Evolutionary conservation across 2,113 vertebrate genomes (phyloP), one percentile per base, ranked within the genome.

Genomic region (Scartelaos histophorus): DNA sequence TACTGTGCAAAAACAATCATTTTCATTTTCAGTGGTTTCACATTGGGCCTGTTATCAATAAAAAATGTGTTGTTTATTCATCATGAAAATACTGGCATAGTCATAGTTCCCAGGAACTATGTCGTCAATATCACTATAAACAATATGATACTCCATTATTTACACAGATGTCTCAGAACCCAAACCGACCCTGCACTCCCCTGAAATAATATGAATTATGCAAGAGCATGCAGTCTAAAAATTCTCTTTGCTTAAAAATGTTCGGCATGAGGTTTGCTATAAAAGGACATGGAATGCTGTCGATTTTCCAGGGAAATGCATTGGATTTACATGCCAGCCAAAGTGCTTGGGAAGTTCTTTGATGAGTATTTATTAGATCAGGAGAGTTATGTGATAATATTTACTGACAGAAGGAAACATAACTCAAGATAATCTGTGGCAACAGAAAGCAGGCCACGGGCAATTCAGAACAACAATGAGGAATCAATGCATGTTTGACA

Each of bases 231-330:
- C 67, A 60, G 67, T 56, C 83, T 71, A 43, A 86, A 81, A 75
- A 73, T n/a, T 64, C 70, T 76, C 67, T 24, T 38, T 21, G 57
- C 73, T 78, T 64, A 71, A 83, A 84, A 81, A 83, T 71, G 56
- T 58, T 65, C 76, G 70, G 54, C 57, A 79, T 0, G 58, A 78
- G 58, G 75, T 73, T 68, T 76, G 81, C 88, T 89, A 80, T 86
- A 90, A 89, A 89, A 89, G 88, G 85, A 87, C 57, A 87, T 84
- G 79, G 83, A 75, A 75, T 88, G 83, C 70, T 38, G 74, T 76
- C 49, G 16, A 82, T 79, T 85, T 75, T 73, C 78, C 78, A 67
- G 67, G 47, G 62, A 71, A 85, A 73, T 60, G 47, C 24, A 73
- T 76, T 69, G 49, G 25, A 38, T 74, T 46, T 45, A 71, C 69